Percentiles rank a stretch among this genome's conserved stretches.
These are phyloP conservation scores for Meteorus sp. DNA, from an alignment of 1,140 invertebrate genomes.

Conservation along the genomic window DNA sequence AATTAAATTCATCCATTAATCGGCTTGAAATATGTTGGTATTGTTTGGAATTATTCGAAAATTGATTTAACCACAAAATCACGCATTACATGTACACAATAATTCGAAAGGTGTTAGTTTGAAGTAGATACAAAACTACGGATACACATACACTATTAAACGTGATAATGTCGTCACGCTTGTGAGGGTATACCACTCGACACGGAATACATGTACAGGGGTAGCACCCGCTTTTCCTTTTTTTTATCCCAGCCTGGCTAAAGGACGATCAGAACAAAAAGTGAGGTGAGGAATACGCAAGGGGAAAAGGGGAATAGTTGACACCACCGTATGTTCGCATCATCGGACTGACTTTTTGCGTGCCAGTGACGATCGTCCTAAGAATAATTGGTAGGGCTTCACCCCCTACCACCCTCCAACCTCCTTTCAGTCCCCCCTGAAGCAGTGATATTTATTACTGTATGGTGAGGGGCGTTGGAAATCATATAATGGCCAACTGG, in stretches of 20 bases:
- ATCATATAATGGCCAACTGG: conserved; percentile 54
- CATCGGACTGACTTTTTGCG: conserved; percentile 10
- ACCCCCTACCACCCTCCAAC: no score
- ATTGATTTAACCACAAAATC: not conserved
- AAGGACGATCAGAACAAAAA: no score
- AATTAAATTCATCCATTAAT: no score
- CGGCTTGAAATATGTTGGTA: not conserved
- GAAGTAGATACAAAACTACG: no score
- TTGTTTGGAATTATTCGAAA: not conserved
- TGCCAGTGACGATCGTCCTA: not conserved
- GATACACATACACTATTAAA: not conserved
- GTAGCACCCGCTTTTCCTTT: not conserved
- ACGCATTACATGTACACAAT: not conserved
- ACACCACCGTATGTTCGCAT: conserved; percentile 24
- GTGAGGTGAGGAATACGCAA: not conserved
- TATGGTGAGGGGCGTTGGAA: conserved; percentile 23
- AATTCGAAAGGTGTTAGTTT: not conserved
- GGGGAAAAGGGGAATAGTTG: not conserved
- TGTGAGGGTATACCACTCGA: conserved; percentile 1
- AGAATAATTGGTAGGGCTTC: conserved; percentile 24
- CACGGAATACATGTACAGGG: not conserved
- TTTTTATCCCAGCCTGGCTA: not conserved
- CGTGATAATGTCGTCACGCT: conserved; percentile 8
- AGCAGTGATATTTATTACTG: conserved; percentile 26
- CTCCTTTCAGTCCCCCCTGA: no score